Base-by-base conservation (phyloP, 1,140 invertebrate species). In the Drosophila pectinifera region DNA sequence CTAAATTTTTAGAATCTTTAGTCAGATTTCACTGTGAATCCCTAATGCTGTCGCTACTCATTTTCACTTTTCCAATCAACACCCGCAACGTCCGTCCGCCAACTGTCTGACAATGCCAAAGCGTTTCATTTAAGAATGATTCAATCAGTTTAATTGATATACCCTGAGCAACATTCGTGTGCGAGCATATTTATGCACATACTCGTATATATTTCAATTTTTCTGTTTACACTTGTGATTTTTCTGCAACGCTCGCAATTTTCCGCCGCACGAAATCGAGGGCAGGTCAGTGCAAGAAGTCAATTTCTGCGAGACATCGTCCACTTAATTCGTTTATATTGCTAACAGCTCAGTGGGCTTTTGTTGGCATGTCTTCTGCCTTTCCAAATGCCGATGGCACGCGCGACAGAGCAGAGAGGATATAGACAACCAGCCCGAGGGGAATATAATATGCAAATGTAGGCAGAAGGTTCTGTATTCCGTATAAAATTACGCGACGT, bases 91-190 rank as follows among this genome's bases (percentile, higher is more conserved):
- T 68, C 10, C 28, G 2, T 34, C 49, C 31, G n/a, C 31, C 49
- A 36, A 20, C 18, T 22, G 31, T 36, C 28, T 53, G 31, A 53
- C 31, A 53, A 53, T 53, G 31, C 49, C 24, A 41, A 64, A 68
- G 77, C 81, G 58, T 85, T 83, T 83, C 81, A 63, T 59, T 83
- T 83, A 76, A 80, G 51, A 67, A 18, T 76, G 61, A 85, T 76
- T 83, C 72, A 83, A 85, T 85, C 80, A 83, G 58, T 81, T 72
- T 80, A 80, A 81, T 81, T 80, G 78, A 70, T 62, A 45, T 78
- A 55, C 39, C 22, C 56, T 34, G 61, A 56, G 18, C 11, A 16
- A 58, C 18, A 53, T 39, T 57, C 51, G 18, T 26, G 34, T 14
- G 58, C 39, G 16, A 10, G 13, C 14, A 39, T 53, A 53, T 53